Conservation (phyloP, 1,140 invertebrate species). For the Drosophila pectinifera region DNA sequence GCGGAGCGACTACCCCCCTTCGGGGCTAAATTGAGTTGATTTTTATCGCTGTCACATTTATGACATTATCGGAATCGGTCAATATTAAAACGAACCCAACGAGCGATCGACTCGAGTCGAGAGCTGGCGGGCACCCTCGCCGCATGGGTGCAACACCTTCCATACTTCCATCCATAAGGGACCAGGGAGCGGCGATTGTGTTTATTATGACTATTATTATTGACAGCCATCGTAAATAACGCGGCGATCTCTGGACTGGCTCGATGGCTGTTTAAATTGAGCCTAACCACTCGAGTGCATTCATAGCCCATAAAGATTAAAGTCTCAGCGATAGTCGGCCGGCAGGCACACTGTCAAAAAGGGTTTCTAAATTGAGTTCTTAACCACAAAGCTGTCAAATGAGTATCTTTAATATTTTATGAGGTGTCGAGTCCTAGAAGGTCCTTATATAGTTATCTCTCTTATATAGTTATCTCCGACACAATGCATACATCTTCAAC, state of each 20-base stretch:
- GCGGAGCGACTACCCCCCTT: neutral
- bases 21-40: constrained; percentile 63
- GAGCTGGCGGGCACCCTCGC: constrained; percentile 29
- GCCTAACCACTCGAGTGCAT: constrained; percentile 76
- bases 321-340: constrained; percentile 62
- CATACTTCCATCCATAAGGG: constrained; percentile 34
- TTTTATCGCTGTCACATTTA: constrained; percentile 84
- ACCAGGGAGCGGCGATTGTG: constrained; percentile 49
- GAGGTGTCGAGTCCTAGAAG: neutral
- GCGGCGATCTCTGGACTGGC: constrained; percentile 16
- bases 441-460: too few species aligned
- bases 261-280: constrained; percentile 64
- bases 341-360: constrained; percentile 7
- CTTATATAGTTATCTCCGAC: too few species aligned
- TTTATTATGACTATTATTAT: constrained; percentile 78
- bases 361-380: neutral
- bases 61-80: constrained; percentile 74
- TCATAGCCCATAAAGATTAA: constrained; percentile 78
- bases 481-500: too few species aligned
- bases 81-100: constrained; percentile 66
- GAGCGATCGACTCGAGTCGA: neutral
- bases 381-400: neutral
- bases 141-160: constrained; percentile 60
- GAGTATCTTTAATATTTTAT: neutral
- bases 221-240: constrained; percentile 73